Evolutionary conservation across 2,113 vertebrate genomes (phyloP), one percentile per base, ranked within the genome.

Genomic region (Sylvietta virens): DNA sequence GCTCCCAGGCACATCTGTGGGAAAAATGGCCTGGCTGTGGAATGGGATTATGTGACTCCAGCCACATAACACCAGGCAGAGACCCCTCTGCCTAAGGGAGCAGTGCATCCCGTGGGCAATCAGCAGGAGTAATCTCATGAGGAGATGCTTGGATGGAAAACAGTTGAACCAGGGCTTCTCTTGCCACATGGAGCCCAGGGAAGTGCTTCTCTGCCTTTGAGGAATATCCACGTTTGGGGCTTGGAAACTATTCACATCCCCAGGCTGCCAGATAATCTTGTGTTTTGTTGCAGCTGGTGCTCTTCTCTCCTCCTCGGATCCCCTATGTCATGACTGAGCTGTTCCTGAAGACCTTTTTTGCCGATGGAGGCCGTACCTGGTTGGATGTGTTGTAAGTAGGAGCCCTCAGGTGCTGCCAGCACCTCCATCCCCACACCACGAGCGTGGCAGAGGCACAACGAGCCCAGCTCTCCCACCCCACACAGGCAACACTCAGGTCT

Each of bases 231-330:
- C 19, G 37, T 12, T 23, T 13, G 3, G 16, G 30, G 37, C 31
- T 65, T 48, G 60, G 20, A 60, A 86, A 37, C 40, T 3, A 47
- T n/a, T 73, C 28, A 35, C 17, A 4, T 4, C 27, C 51, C 44
- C 30, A 74, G 35, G n/a, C 62, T 21, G 5, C 28, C 45, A 50
- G 26, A 9, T 80, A 44, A 48, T 51, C 45, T 80, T 76, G 39
- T 92, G 60, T 67, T 92, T 94, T 77, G 71, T 56, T 88, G 47
- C 96, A 99, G 99, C 80, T 99, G 80, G 96, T 99, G 86, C 98
- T 98, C 12, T 99, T 98, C 97, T 76, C 82, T 66, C 98, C 98
- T 11, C 96, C 94, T 35, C 97, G 88, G 60, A 27, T 98, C 10
- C 33, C 51, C 27, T 35, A 97, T 1, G 92, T 73, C 53, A 15